These are phyloP conservation scores for Halcyon senegalensis DNA, from an alignment of 2,113 vertebrate species.

Conservation along the genomic window DNA sequence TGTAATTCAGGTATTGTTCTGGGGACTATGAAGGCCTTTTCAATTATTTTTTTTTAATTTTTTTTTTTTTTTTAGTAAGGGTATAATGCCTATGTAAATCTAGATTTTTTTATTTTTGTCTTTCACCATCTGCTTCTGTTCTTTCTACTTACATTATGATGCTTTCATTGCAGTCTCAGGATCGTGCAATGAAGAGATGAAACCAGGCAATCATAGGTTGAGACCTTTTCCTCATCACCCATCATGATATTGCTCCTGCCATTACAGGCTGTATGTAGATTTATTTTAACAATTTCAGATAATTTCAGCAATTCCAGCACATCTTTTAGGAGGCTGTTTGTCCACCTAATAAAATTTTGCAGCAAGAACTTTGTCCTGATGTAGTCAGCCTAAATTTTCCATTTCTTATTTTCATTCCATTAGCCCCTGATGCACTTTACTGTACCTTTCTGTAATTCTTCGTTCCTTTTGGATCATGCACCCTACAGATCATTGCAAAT, in stretches of 20 bases:
- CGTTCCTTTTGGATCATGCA: neutral
- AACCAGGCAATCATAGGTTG: fast-evolving
- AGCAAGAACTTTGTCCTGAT: neutral
- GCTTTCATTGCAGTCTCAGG: neutral
- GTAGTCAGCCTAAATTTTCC: neutral
- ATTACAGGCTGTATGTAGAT: neutral
- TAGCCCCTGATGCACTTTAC: neutral
- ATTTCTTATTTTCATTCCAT: conserved; percentile 13
- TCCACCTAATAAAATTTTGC: neutral
- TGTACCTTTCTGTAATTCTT: neutral
- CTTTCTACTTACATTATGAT: neutral
- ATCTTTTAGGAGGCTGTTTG: neutral
- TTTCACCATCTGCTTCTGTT: neutral
- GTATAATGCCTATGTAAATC: neutral
- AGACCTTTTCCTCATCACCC: neutral
- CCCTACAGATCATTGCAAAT: neutral
- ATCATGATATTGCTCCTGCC: neutral
- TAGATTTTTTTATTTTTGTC: neutral
- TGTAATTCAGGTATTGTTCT: neutral
- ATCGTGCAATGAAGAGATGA: neutral
- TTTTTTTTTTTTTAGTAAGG: neutral
- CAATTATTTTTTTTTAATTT: neutral
- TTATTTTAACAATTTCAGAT: neutral
- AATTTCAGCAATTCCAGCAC: neutral
- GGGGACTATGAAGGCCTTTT: neutral